Conservation (phyloP, 2,113 vertebrate species). For the Urocolius indicus region DNA sequence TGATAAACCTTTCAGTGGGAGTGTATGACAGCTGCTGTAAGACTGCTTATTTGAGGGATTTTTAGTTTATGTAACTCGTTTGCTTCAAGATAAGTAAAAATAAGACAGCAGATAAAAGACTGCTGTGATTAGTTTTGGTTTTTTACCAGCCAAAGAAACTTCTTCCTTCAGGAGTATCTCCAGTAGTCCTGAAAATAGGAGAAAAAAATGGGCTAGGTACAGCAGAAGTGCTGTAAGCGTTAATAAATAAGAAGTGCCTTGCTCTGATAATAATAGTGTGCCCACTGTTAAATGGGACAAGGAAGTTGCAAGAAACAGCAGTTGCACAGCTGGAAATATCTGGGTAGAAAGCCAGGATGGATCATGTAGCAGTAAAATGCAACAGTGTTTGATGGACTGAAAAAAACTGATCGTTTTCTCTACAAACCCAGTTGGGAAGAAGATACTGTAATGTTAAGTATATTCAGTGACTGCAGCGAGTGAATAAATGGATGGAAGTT, state of each 20-base stretch:
- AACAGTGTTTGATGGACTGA: not conserved
- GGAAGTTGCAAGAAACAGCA: not conserved
- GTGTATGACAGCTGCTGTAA: not conserved
- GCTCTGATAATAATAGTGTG: not conserved
- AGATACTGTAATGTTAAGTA: not conserved
- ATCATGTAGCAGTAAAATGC: not conserved
- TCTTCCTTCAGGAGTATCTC: not conserved
- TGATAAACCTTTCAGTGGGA: not conserved
- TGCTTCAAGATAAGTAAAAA: not conserved
- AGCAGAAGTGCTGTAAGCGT: not conserved
- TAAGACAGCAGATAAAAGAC: not conserved
- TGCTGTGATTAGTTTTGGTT: not conserved
- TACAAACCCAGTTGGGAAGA: not conserved
- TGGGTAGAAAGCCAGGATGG: not conserved
- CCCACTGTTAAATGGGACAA: not conserved
- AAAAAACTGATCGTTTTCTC: not conserved
- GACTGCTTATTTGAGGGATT: not conserved
- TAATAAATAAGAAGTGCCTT: not conserved
- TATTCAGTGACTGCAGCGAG: not conserved
- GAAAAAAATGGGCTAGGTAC: not conserved
- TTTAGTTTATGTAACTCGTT: not conserved
- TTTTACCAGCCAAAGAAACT: not conserved
- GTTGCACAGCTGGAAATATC: not conserved
- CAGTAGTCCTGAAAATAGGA: not conserved
- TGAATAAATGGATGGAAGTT: not conserved